Conservation (phyloP, 2,113 vertebrate genomes). For the Myotis yumanensis region DNA sequence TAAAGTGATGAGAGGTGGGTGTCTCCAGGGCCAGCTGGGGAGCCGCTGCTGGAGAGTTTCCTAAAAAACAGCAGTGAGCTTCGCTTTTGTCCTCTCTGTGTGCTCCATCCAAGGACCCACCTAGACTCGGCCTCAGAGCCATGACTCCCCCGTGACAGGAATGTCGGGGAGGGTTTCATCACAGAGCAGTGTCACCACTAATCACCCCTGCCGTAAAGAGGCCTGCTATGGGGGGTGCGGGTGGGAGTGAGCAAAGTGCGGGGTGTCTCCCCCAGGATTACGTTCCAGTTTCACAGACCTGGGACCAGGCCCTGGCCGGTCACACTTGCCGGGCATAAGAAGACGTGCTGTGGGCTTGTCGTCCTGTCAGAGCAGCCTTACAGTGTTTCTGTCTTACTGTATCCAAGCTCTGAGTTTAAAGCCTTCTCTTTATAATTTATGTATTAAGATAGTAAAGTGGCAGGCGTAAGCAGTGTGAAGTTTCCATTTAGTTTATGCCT, state of each 20-base stretch:
- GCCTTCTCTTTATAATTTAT: not conserved
- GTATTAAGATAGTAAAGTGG: not conserved
- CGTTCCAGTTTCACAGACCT: not conserved
- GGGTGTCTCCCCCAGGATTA: accelerated
- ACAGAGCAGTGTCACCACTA: not conserved
- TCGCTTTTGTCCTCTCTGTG: not conserved
- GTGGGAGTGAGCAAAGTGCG: not conserved
- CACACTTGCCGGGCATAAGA: not conserved
- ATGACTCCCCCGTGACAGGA: not conserved
- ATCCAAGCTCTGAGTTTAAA: not conserved
- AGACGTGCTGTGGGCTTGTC: not conserved
- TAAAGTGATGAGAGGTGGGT: accelerated
- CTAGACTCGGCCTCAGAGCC: not conserved
- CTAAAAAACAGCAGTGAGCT: not conserved
- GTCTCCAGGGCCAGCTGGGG: accelerated
- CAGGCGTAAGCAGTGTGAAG: not conserved
- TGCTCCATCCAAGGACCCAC: not conserved
- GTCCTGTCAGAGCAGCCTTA: not conserved
- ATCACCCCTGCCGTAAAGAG: not conserved
- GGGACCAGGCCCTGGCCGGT: not conserved
- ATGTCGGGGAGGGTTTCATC: accelerated
- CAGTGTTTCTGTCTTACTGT: too few species aligned
- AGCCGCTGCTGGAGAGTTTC: not conserved
- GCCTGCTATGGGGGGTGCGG: accelerated
- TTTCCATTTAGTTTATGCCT: not conserved